Percentiles rank a stretch among this genome's conserved stretches.
These are phyloP conservation scores for Ascidia mentula DNA, from an alignment of 23 tunicate species.

Conservation along the genomic window DNA sequence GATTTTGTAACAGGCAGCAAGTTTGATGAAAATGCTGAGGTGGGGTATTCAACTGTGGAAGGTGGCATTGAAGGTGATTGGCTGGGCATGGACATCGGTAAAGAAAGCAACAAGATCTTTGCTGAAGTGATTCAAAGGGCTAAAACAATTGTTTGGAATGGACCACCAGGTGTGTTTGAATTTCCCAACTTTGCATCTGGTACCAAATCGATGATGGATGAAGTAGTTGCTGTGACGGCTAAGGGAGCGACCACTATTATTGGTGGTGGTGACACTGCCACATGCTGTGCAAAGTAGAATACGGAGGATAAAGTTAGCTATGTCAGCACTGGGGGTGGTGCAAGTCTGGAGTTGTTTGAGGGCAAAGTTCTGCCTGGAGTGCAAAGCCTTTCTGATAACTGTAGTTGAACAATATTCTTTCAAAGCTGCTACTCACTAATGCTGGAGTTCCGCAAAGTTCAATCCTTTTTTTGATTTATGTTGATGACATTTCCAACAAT, in stretches of 20 bases:
- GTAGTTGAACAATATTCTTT: too few relatives aligned
- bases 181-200: constrained; percentile 69
- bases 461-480: not conserved
- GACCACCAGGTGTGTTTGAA: constrained; percentile 98
- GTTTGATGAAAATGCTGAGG: constrained; percentile 90
- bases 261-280: constrained; percentile 99
- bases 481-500: not conserved
- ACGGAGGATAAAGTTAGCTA: constrained; percentile 93
- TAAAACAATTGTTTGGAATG: constrained; percentile 96
- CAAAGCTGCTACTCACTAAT: not conserved
- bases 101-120: constrained; percentile 63
- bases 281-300: constrained; percentile 92
- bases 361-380: constrained; percentile 96
- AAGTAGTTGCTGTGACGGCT: constrained; percentile 75
- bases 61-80: constrained; percentile 91
- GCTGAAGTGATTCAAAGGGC: constrained; percentile 70
- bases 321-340: constrained; percentile 99
- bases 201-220: constrained; percentile 88
- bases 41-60: constrained; percentile 92
- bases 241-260: constrained; percentile 72
- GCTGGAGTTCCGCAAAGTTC: constrained; percentile 2
- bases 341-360: constrained; percentile 92
- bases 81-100: constrained; percentile 95
- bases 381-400: constrained; percentile 48
- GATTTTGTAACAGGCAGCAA: constrained; percentile 96